phyloP scores from a whole-genome alignment of 1,140 invertebrate genomes.

The Chymomyza costata region DNA sequence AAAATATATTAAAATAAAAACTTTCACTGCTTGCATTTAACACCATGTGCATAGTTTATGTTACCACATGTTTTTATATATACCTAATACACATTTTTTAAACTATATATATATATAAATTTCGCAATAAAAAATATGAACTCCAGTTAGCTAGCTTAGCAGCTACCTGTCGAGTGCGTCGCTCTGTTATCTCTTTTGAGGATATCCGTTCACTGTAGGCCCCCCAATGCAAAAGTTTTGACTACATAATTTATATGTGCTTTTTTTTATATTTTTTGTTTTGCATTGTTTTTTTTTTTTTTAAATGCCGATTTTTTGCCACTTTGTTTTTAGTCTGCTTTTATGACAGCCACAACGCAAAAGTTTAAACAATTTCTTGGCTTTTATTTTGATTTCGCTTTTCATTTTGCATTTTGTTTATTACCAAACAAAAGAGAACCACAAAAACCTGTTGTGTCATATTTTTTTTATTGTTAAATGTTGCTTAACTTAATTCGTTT shows the following conservation, averaged over 20 bases:
- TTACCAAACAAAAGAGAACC: conserved; percentile 3
- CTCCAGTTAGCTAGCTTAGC: conserved; percentile 22
- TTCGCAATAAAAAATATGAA: conserved; percentile 42
- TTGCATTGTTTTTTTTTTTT: conserved; percentile 21
- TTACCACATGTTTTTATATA: too few relatives aligned
- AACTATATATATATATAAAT: conserved; percentile 15
- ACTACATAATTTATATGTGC: not conserved
- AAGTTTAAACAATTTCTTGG: conserved; percentile 8
- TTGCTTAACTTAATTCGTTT: conserved; percentile 44
- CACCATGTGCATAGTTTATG: conserved; percentile 32
- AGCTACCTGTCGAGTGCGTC: not conserved
- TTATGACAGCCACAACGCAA: not conserved
- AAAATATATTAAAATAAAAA: conserved; percentile 10
- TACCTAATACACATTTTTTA: not conserved
- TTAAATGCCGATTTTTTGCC: conserved; percentile 37
- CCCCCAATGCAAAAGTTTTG: not conserved
- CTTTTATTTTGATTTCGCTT: conserved; percentile 53
- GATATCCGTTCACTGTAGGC: too few relatives aligned
- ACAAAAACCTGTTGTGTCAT: conserved; percentile 54
- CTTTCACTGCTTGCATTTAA: conserved; percentile 25
- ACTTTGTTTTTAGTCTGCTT: conserved; percentile 36
- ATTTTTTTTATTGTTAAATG: conserved; percentile 23
- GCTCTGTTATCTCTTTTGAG: conserved; percentile 18
- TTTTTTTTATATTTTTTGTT: conserved; percentile 2
- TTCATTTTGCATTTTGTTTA: conserved; percentile 48